Evolutionary conservation across 2,797 vertebrate genomes (phyloP).

Genomic region (Sternarchorhynchus goeldii): DNA sequence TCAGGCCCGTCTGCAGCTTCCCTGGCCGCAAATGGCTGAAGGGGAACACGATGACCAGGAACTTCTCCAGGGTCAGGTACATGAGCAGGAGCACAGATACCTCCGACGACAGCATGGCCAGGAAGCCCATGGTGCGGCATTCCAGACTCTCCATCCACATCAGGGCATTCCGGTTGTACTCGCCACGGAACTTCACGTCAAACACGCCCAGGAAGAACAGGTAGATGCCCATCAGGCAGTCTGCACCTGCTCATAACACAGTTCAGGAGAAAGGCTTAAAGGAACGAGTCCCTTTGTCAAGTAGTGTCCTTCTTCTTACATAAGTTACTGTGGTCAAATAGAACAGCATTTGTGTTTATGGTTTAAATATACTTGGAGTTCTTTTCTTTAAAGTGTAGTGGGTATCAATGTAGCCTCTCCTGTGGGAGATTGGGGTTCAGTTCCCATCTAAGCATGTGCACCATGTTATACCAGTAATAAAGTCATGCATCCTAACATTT

Average conservation of each 20-base stretch:
- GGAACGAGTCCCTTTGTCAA: no score
- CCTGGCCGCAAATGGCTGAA: constrained; percentile 81
- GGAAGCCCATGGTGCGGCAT: constrained; percentile 77
- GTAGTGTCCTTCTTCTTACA: no score
- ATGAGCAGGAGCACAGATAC: constrained; percentile 82
- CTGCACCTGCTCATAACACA: constrained; percentile 70
- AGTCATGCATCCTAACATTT: no score
- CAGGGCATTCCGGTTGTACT: constrained; percentile 82
- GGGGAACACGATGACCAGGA: constrained; percentile 85
- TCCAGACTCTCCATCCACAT: constrained; percentile 81
- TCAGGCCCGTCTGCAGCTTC: constrained; percentile 74
- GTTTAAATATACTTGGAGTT: no score
- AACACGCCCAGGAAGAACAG: constrained; percentile 80
- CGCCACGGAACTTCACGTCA: constrained; percentile 78
- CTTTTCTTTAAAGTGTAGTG: no score
- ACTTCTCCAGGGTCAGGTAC: constrained; percentile 87
- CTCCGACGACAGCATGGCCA: constrained; percentile 83
- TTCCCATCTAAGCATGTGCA: no score
- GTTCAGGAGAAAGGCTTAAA: no score
- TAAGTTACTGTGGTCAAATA: no score
- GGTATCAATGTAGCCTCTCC: no score
- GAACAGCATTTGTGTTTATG: no score
- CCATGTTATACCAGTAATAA: no score
- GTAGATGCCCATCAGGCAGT: constrained; percentile 83
- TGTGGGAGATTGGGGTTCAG: no score